Evolutionary conservation across 2,797 vertebrate genomes (phyloP), one percentile per base, ranked within the genome.

Genomic region (Ceryle rudis): DNA sequence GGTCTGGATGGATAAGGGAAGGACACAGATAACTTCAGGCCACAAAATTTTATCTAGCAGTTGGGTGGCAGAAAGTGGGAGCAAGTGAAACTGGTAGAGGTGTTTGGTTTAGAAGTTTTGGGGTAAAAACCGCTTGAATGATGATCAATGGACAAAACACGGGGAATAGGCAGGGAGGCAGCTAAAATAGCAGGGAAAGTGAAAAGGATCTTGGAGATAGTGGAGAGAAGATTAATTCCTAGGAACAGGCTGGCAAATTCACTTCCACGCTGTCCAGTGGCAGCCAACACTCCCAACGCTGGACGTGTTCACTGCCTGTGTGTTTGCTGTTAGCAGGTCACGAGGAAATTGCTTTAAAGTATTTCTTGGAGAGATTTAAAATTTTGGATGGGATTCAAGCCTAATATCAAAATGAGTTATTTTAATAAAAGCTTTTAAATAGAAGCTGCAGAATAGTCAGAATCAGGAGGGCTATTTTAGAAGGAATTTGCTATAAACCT

Each of bases 401-500:
- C 86, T 97, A 93, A 96, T 97, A 97, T 95, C 92, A 77, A 88
- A 97, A 97, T 97, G 97, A 97, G 93, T 96, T 80, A 90, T 97
- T 97, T 98, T 96, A 97, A 97, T 96, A 97, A 97, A 97, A 96
- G 86, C 92, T 95, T 97, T 97, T 96, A 97, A 97, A 96, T 95
- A 90, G 92, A 93, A 91, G 86, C 90, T 74, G 80, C 23, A 28
- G 82, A 70, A 67, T 72, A 67, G 80, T 86, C 62, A 21, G 93
- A 87, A 82, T 80, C 90, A 87, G 90, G 89, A 93, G 86, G 44
- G 92, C 62, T 90, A 51, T 97, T 96, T 94, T 86, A 82, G 84
- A 75, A 89, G 92, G 95, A 94, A 95, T 97, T 96, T 95, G 84
- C 93, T 92, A 71, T 95, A 97, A 98, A 97, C 58, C 83, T 94